Evolutionary conservation across 2,888 invertebrate genomes (phyloP).

Genomic region (Drosophila picticornis): DNA sequence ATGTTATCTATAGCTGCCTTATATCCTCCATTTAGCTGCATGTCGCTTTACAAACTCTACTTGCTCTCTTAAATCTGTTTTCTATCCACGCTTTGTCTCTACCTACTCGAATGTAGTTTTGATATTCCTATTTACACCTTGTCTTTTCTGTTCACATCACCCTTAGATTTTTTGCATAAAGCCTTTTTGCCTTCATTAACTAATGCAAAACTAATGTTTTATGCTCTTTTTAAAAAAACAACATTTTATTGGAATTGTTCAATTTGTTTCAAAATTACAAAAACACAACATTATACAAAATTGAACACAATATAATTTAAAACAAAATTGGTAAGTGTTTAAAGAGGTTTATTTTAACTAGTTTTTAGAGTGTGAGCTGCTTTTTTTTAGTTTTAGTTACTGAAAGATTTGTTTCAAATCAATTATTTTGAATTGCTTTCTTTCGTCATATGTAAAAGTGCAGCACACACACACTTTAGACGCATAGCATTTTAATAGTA

Average conservation of each 20-base stretch:
- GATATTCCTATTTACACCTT: constrained; percentile 10
- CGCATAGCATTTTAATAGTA: constrained; percentile 7
- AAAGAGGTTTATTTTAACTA: constrained; percentile 51
- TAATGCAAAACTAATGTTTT: constrained; percentile 68
- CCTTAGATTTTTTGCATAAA: constrained; percentile 46
- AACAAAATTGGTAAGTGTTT: constrained; percentile 72
- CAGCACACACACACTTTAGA: constrained; percentile 19
- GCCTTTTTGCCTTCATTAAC: constrained; percentile 63
- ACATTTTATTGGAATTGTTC: constrained; percentile 70
- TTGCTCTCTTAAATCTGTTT: constrained; percentile 7
- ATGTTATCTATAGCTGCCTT: background rate
- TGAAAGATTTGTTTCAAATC: background rate
- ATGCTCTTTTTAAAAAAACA: constrained; percentile 56
- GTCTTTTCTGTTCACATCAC: constrained; percentile 8
- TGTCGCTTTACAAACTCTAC: constrained; percentile 37
- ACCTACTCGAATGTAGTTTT: constrained; percentile 11
- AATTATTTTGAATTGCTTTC: background rate
- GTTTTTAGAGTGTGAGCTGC: constrained; percentile 29
- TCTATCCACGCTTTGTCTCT: constrained; percentile 31
- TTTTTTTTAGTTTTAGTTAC: constrained; percentile 7
- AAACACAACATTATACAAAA: constrained; percentile 50
- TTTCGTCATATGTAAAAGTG: constrained; percentile 1
- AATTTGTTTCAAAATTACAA: constrained; percentile 60
- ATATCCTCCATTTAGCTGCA: constrained; percentile 45
- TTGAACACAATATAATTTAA: constrained; percentile 51